Percentiles rank a stretch among this genome's conserved stretches.
phyloP scores from a whole-genome alignment of 2,888 invertebrate genomes.

The Antheraea yamamai region DNA sequence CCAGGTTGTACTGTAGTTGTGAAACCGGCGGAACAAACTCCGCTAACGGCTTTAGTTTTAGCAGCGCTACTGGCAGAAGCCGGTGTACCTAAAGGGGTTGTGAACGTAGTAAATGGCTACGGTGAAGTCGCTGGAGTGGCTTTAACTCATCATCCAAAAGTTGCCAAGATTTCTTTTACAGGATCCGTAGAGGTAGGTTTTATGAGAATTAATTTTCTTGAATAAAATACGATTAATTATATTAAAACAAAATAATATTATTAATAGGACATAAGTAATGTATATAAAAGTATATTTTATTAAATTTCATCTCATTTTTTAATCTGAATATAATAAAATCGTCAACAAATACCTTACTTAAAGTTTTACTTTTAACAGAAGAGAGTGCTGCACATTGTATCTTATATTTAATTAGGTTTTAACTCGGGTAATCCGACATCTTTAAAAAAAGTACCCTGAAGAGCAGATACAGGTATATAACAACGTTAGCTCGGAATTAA shows the following conservation, averaged over 20 bases:
- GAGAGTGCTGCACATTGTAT: no score
- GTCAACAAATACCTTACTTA: no score
- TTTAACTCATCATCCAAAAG: conserved; percentile 85
- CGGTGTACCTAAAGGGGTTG: conserved; percentile 93
- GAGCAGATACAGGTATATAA: not conserved
- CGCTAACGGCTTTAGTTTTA: conserved; percentile 91
- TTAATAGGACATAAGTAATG: not conserved
- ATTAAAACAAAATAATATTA: not conserved
- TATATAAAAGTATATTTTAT: no score
- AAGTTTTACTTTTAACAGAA: no score
- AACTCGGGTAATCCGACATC: no score
- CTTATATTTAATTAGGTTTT: no score
- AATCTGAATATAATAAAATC: no score
- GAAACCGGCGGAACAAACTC: conserved; percentile 97
- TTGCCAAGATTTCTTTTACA: conserved; percentile 93
- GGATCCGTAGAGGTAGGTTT: conserved; percentile 75
- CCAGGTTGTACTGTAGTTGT: conserved; percentile 89
- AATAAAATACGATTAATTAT: not conserved
- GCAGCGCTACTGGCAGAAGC: conserved; percentile 92
- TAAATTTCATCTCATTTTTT: no score
- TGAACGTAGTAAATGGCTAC: conserved; percentile 94
- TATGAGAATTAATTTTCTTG: not conserved
- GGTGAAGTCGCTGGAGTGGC: conserved; percentile 89
- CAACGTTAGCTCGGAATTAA: not conserved
- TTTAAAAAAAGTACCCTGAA: no score